Evolutionary conservation across 1,140 invertebrate genomes (phyloP).

Genomic region (Ruditapes philippinarum): DNA sequence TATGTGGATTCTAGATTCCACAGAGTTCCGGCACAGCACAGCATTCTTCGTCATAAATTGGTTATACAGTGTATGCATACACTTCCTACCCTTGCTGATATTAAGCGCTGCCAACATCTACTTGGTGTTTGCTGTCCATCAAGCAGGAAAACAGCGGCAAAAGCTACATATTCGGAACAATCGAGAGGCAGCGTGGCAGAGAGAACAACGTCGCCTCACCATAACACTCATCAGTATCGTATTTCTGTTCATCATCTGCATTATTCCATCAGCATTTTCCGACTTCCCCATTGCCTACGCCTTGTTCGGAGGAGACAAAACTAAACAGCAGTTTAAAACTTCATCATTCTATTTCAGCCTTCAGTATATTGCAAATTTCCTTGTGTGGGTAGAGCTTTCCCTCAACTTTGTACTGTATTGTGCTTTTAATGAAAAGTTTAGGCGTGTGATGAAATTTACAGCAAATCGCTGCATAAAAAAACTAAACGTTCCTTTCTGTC

Average conservation of each 20-base stretch:
- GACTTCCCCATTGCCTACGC: constrained; percentile 77
- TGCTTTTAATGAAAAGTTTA: constrained; percentile 83
- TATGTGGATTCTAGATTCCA: constrained; percentile 62
- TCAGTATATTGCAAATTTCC: constrained; percentile 74
- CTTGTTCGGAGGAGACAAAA: constrained; percentile 74
- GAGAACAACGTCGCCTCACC: constrained; percentile 81
- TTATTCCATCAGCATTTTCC: constrained; percentile 82
- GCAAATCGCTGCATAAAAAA: constrained; percentile 68
- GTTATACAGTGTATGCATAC: constrained; percentile 77
- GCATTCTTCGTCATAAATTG: constrained; percentile 73
- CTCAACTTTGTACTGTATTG: constrained; percentile 83
- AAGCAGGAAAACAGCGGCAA: constrained; percentile 73
- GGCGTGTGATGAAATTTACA: constrained; percentile 73
- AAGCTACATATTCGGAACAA: constrained; percentile 77
- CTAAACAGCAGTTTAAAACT: constrained; percentile 62
- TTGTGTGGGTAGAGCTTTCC: constrained; percentile 81
- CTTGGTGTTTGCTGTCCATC: constrained; percentile 78
- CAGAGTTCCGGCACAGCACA: constrained; percentile 71
- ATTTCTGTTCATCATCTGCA: constrained; percentile 82
- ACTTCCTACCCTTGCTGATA: constrained; percentile 78
- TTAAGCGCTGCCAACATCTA: constrained; percentile 78
- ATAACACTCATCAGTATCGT: constrained; percentile 83
- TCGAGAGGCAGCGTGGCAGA: constrained; percentile 76
- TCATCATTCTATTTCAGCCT: constrained; percentile 72
- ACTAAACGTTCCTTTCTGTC: constrained; percentile 57